Conservation (phyloP, 2,888 invertebrate species). For the Mesoligia furuncula region DNA sequence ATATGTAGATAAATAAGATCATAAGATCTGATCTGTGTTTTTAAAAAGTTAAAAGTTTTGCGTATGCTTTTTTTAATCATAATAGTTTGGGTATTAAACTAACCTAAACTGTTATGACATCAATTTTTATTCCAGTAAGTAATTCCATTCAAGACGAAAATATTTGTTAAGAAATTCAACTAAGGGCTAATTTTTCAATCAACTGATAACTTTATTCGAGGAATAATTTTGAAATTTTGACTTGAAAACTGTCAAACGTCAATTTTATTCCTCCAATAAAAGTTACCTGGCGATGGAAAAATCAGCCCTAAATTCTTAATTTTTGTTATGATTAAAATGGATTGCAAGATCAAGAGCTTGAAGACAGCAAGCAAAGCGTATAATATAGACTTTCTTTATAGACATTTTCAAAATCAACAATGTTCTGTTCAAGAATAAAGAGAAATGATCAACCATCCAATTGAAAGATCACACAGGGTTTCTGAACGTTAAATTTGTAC, state of each 20-base stretch:
- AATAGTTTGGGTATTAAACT: background rate
- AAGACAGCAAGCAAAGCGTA: background rate
- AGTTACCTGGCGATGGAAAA: no score
- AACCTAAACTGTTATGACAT: background rate
- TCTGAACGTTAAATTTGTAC: conserved; percentile 47
- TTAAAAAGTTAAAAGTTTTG: background rate
- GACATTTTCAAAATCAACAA: background rate
- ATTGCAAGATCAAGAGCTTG: background rate
- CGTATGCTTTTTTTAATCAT: conserved; percentile 18
- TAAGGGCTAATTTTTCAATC: no score
- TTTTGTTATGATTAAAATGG: background rate
- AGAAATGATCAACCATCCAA: conserved; percentile 25
- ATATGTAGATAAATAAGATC: background rate
- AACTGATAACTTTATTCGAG: no score
- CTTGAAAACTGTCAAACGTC: no score
- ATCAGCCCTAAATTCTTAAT: no score
- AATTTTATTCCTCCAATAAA: no score
- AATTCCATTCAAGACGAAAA: background rate
- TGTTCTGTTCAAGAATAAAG: conserved; percentile 1
- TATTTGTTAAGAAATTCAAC: background rate
- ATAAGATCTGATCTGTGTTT: background rate
- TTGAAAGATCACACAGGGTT: conserved; percentile 30
- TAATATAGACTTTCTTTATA: background rate
- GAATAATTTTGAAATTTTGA: no score
- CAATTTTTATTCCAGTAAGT: background rate